A percentile compares a stretch with the other conserved stretches of the same genome.
Evolutionary conservation across 2,888 invertebrate species (phyloP).

Genomic region (Patella caerulea): DNA sequence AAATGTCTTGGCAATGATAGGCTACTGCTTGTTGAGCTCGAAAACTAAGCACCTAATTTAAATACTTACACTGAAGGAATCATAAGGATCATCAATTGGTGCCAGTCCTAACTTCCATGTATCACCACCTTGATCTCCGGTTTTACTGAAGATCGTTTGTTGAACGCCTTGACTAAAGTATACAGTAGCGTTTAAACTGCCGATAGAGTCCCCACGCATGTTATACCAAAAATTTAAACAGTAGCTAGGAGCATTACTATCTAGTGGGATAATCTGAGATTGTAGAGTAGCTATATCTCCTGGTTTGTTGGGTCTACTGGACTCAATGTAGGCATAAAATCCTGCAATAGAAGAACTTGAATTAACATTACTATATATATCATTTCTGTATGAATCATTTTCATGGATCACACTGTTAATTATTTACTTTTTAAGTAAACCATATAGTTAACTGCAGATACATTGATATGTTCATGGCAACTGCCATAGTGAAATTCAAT

Average conservation of each 20-base stretch:
- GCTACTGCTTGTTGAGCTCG: too few relatives aligned
- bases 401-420: too few relatives aligned
- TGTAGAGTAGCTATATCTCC: constrained; percentile 51
- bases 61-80: constrained; percentile 48
- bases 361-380: background rate
- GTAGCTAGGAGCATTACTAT: constrained; percentile 31
- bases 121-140: constrained; percentile 47
- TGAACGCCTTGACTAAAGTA: constrained; percentile 27
- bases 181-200: constrained; percentile 53
- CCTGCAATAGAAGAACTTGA: constrained; percentile 40
- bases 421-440: too few relatives aligned
- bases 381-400: background rate
- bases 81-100: constrained; percentile 39
- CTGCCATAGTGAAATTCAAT: too few relatives aligned
- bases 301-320: constrained; percentile 48
- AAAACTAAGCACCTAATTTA: background rate
- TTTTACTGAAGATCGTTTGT: constrained; percentile 33
- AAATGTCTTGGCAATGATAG: too few relatives aligned
- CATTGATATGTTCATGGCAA: too few relatives aligned
- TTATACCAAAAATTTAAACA: constrained; percentile 67
- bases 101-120: constrained; percentile 54
- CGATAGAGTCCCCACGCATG: constrained; percentile 60
- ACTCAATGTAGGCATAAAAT: constrained; percentile 57
- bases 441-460: too few relatives aligned
- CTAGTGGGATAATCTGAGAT: constrained; percentile 49